These are phyloP conservation scores for Equus przewalskii DNA, from an alignment of 2,113 vertebrate species.

Conservation along the genomic window DNA sequence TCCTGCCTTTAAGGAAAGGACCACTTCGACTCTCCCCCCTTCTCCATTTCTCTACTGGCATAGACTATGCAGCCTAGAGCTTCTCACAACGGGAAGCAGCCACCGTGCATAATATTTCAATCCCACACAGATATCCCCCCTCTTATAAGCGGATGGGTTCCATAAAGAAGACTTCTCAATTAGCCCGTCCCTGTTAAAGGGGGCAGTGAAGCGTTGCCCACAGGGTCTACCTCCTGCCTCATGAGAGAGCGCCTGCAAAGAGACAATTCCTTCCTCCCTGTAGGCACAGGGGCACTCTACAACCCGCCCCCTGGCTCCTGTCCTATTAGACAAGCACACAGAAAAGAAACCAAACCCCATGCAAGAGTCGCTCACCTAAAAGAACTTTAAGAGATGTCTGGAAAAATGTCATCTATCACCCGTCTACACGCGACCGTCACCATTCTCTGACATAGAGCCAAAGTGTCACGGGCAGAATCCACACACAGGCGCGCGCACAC, in stretches of 20 bases:
- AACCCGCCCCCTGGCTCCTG: neutral
- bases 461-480: constrained; percentile 61
- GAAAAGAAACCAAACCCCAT: constrained; percentile 28
- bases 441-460: constrained; percentile 61
- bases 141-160: neutral
- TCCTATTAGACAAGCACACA: neutral
- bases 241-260: neutral
- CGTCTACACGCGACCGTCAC: neutral
- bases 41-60: neutral
- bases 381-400: constrained; percentile 70
- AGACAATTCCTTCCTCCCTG: neutral
- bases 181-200: neutral
- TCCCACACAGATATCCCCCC: neutral
- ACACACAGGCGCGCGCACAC: neutral
- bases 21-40: too few relatives aligned
- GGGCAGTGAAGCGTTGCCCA: neutral
- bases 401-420: constrained; percentile 53
- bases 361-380: constrained; percentile 42
- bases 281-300: neutral
- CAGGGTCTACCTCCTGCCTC: neutral
- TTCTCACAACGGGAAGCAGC: neutral
- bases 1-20: neutral
- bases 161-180: neutral
- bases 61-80: neutral
- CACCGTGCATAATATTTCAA: neutral